Percentiles rank a stretch among this genome's conserved stretches.
These are phyloP conservation scores for Lacerta agilis DNA, from an alignment of 2,797 vertebrate genomes.

Conservation along the genomic window DNA sequence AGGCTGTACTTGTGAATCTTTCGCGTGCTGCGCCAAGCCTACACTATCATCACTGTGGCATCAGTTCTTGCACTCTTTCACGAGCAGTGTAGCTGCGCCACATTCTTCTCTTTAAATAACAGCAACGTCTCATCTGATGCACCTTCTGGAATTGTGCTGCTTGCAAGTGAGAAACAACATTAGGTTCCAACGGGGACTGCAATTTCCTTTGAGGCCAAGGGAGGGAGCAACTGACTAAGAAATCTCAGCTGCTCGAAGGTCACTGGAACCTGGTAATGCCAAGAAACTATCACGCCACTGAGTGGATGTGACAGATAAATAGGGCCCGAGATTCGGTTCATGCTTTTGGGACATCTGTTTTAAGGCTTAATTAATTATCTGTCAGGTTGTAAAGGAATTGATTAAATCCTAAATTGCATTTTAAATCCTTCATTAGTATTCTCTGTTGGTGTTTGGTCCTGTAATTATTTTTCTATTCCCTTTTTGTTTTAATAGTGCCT, in stretches of 20 bases:
- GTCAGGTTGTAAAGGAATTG: slow-evolving; percentile 37
- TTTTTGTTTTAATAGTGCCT: slow-evolving; percentile 38
- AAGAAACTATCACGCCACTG: slow-evolving; percentile 26
- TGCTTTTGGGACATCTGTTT: slow-evolving; percentile 44
- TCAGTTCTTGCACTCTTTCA: neutral
- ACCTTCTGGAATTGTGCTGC: neutral
- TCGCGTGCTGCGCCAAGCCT: neutral
- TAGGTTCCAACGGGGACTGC: neutral
- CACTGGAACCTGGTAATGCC: neutral
- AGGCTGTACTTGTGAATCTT: too few species aligned
- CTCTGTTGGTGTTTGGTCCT: slow-evolving; percentile 20
- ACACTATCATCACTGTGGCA: neutral
- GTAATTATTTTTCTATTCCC: slow-evolving; percentile 39
- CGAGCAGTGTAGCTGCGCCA: neutral
- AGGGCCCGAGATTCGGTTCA: slow-evolving; percentile 16
- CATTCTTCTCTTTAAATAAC: neutral
- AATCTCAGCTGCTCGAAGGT: slow-evolving; percentile 6
- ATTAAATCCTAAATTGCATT: slow-evolving; percentile 39
- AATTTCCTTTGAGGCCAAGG: slow-evolving; percentile 12
- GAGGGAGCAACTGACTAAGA: slow-evolving; percentile 24
- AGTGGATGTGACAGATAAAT: slow-evolving; percentile 35
- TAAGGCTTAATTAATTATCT: slow-evolving; percentile 46
- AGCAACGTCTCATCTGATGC: neutral
- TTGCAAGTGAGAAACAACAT: neutral
- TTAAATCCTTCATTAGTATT: slow-evolving; percentile 47